Conservation (phyloP, 2,888 invertebrate species). For the Xanthorhoe spadicearia region DNA sequence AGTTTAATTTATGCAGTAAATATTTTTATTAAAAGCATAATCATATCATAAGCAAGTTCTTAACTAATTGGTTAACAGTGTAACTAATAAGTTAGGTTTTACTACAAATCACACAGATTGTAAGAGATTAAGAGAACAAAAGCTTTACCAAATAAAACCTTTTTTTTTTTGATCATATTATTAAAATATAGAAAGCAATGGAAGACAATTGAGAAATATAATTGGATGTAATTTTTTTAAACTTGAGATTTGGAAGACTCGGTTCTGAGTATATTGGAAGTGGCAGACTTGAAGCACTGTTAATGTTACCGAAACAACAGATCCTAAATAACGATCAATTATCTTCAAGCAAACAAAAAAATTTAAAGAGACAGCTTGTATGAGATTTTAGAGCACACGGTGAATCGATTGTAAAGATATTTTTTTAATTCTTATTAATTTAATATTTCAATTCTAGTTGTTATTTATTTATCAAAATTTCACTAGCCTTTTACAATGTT, state of each 20-base stretch:
- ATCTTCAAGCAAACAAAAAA: background rate
- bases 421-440: slow-evolving; percentile 69
- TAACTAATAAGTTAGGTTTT: too few species aligned
- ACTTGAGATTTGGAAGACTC: background rate
- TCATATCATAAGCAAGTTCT: background rate
- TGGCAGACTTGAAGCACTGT: background rate
- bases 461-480: slow-evolving; percentile 83
- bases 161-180: background rate
- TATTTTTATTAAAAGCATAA: background rate
- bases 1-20: background rate
- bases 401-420: slow-evolving; percentile 52
- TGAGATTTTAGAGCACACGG: slow-evolving; percentile 36
- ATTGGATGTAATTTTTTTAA: too few species aligned
- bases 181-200: slow-evolving; percentile 1
- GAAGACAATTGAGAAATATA: slow-evolving; percentile 4
- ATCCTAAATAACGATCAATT: background rate
- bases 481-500: slow-evolving; percentile 83
- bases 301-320: background rate
- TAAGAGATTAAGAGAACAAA: too few species aligned
- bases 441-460: slow-evolving; percentile 79
- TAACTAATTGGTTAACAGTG: background rate
- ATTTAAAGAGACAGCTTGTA: slow-evolving; percentile 35
- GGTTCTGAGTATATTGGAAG: background rate
- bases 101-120: background rate
- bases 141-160: too few species aligned